Evolutionary conservation across 1,140 invertebrate species (phyloP).

Genomic region (Zaprionus africanus): DNA sequence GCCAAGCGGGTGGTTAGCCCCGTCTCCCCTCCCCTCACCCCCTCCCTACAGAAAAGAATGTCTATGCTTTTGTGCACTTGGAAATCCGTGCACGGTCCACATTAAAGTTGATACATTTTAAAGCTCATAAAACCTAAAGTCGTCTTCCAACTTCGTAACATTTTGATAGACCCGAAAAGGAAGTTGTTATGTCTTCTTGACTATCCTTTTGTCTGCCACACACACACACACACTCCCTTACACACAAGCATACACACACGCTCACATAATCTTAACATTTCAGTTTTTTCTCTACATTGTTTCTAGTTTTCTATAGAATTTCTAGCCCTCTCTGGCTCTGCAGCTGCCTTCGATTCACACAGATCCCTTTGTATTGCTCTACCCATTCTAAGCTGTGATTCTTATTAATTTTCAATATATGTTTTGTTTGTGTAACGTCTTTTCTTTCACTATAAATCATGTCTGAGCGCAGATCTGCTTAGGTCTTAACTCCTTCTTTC

Average conservation of each 20-base stretch:
- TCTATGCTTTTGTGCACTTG: slow-evolving; percentile 32
- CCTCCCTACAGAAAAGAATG: background rate
- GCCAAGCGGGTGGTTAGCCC: slow-evolving; percentile 46
- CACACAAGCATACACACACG: background rate
- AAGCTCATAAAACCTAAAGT: slow-evolving; percentile 40
- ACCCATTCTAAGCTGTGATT: slow-evolving; percentile 6
- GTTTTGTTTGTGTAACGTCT: background rate
- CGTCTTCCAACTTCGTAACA: slow-evolving; percentile 26
- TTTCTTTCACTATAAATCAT: background rate
- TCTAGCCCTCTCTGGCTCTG: slow-evolving; percentile 22
- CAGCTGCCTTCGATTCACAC: slow-evolving; percentile 43
- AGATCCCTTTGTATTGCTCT: slow-evolving; percentile 17
- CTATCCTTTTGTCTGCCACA: slow-evolving; percentile 15
- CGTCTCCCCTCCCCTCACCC: background rate
- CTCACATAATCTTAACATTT: background rate
- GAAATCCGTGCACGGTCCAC: slow-evolving; percentile 24
- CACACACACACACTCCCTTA: background rate
- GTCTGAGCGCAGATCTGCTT: background rate
- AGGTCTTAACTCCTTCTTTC: slow-evolving; percentile 5
- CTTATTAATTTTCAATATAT: slow-evolving; percentile 11
- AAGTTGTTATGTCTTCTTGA: slow-evolving; percentile 18
- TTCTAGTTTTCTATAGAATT: slow-evolving; percentile 42
- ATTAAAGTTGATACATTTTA: slow-evolving; percentile 40
- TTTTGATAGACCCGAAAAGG: slow-evolving; percentile 22
- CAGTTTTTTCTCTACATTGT: slow-evolving; percentile 26